Conservation (phyloP, 2,888 invertebrate species). For the Eugnorisma glareosa region DNA sequence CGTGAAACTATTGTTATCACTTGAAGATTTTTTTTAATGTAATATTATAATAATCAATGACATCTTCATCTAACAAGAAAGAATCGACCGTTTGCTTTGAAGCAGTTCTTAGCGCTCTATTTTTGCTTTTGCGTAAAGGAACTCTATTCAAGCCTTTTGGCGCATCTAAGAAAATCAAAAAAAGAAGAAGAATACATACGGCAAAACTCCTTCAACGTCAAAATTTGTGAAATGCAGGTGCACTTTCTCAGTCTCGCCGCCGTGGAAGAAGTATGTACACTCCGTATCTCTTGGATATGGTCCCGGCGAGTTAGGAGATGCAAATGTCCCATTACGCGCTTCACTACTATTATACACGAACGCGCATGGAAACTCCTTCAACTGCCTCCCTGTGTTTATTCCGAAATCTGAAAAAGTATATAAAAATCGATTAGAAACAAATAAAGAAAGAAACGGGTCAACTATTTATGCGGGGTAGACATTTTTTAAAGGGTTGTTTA, state of each 20-base stretch:
- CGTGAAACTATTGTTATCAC: background rate
- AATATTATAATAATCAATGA: background rate
- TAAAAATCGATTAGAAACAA: background rate
- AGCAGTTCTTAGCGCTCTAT: background rate
- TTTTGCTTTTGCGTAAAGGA: background rate
- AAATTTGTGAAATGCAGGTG: slow-evolving; percentile 97
- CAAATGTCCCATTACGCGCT: slow-evolving; percentile 94
- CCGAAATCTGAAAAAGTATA: slow-evolving; percentile 94
- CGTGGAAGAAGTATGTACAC: slow-evolving; percentile 97
- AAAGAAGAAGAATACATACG: slow-evolving; percentile 92
- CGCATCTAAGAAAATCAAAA: background rate
- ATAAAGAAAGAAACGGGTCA: background rate
- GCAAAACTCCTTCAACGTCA: slow-evolving; percentile 98
- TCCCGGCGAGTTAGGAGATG: slow-evolving; percentile 97
- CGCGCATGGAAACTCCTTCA: slow-evolving; percentile 94
- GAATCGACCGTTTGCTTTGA: background rate
- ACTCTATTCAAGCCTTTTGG: background rate
- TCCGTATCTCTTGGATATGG: slow-evolving; percentile 97
- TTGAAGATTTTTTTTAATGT: background rate
- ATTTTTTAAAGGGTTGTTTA: background rate
- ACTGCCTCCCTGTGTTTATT: slow-evolving; percentile 95
- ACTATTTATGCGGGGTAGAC: background rate
- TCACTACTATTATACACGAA: slow-evolving; percentile 97
- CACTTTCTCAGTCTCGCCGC: slow-evolving; percentile 94
- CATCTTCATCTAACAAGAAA: background rate